Conservation (phyloP, 2,888 invertebrate species). For the Tortricodes alternella region DNA sequence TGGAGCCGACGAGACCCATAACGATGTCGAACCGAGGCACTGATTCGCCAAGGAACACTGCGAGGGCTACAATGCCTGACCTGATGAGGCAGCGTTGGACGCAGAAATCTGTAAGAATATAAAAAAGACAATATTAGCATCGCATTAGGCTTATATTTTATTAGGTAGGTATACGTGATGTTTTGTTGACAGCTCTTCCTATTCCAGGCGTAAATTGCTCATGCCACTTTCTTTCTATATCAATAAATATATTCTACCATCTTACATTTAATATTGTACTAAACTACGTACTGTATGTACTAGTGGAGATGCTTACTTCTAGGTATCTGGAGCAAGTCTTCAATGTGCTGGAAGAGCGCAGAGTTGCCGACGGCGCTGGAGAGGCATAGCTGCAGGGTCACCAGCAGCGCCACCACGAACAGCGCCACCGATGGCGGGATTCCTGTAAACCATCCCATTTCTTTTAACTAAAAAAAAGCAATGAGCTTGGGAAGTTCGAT, state of each 20-base stretch:
- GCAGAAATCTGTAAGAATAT: constrained; percentile 86
- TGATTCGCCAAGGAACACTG: constrained; percentile 90
- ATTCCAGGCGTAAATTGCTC: too few species aligned
- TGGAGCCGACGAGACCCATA: constrained; percentile 93
- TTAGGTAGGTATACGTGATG: too few species aligned
- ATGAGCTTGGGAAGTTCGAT: too few species aligned
- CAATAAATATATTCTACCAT: too few species aligned
- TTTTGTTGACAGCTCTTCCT: too few species aligned
- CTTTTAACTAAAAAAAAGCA: too few species aligned
- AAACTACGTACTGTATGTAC: too few species aligned
- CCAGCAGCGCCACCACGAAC: constrained; percentile 87
- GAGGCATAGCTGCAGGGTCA: constrained; percentile 89
- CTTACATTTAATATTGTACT: too few species aligned
- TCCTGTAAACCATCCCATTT: constrained; percentile 48
- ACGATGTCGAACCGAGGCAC: constrained; percentile 93
- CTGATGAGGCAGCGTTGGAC: constrained; percentile 87
- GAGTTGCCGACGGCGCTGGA: constrained; percentile 91
- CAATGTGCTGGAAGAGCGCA: constrained; percentile 91
- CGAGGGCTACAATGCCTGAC: constrained; percentile 86
- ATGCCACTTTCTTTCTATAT: too few species aligned
- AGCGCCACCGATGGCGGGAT: constrained; percentile 85
- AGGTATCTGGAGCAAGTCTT: constrained; percentile 88
- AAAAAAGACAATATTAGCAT: too few species aligned
- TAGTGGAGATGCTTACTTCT: constrained; percentile 82
- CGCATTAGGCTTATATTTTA: too few species aligned